A percentile compares a stretch with the other conserved stretches of the same genome.
Evolutionary conservation across 2,888 invertebrate genomes (phyloP).

Genomic region (Lepeophtheirus nordmannii): DNA sequence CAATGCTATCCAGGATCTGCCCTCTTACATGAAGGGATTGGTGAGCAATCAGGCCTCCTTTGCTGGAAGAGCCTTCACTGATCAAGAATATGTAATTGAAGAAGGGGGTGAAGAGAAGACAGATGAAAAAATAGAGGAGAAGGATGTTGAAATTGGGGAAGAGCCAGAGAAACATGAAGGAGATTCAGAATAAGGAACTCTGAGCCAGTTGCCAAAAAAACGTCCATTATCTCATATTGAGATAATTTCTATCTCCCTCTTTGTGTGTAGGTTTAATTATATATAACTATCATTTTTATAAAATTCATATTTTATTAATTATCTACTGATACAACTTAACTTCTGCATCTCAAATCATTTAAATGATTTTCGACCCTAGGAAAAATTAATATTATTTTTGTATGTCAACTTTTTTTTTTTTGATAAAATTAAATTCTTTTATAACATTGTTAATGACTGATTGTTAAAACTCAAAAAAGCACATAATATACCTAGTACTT

Average conservation of each 20-base stretch:
- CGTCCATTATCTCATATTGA: background rate
- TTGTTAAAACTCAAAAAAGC: too few relatives aligned
- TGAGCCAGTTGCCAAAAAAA: background rate
- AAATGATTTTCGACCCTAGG: too few relatives aligned
- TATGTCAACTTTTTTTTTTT: too few relatives aligned
- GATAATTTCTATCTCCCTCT: background rate
- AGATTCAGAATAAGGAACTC: background rate
- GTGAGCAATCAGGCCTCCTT: constrained; percentile 10
- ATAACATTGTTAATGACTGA: too few relatives aligned
- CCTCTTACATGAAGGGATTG: constrained; percentile 8
- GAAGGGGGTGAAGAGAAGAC: background rate
- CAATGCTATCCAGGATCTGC: constrained; percentile 13
- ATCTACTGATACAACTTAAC: too few relatives aligned
- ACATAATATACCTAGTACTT: too few relatives aligned
- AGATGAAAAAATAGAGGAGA: background rate
- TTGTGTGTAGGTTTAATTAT: too few relatives aligned
- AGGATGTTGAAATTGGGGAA: background rate
- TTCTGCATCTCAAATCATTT: too few relatives aligned
- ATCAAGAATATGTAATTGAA: background rate
- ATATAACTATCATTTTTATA: too few relatives aligned
- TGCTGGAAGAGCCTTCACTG: background rate
- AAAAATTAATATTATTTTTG: too few relatives aligned
- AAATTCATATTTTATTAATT: too few relatives aligned
- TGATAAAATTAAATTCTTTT: too few relatives aligned
- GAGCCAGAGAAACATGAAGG: background rate